Percentiles rank a stretch among this genome's conserved stretches.
These are phyloP conservation scores for Abrostola tripartita DNA, from an alignment of 2,888 invertebrate genomes.

Conservation along the genomic window DNA sequence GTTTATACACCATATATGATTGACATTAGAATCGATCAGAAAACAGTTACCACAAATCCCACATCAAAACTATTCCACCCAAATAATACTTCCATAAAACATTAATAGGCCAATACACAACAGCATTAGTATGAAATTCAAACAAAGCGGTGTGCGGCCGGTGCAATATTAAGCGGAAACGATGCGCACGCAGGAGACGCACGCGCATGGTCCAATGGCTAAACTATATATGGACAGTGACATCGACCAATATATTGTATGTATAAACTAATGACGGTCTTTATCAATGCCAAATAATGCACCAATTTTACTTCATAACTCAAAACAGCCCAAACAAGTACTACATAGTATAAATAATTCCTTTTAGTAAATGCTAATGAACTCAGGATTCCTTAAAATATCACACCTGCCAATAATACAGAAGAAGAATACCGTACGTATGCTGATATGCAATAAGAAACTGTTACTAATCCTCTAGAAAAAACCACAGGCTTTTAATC, in stretches of 20 bases:
- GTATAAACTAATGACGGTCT: constrained; percentile 22
- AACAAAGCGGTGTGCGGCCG: constrained; percentile 73
- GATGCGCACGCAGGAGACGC: constrained; percentile 60
- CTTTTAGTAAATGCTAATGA: too few relatives aligned
- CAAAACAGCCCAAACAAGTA: neutral
- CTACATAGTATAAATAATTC: too few relatives aligned
- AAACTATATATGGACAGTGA: constrained; percentile 52
- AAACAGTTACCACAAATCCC: too few relatives aligned
- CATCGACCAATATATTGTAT: constrained; percentile 44
- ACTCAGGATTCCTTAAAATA: too few relatives aligned
- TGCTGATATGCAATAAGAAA: too few relatives aligned
- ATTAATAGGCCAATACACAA: constrained; percentile 50
- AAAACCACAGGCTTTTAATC: too few relatives aligned
- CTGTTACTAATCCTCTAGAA: too few relatives aligned
- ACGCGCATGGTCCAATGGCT: constrained; percentile 39
- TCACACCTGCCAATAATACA: too few relatives aligned
- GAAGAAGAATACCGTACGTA: too few relatives aligned
- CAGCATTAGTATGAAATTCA: constrained; percentile 61
- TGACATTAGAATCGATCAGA: too few relatives aligned
- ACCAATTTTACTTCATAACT: neutral
- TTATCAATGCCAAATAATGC: neutral
- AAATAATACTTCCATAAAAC: constrained; percentile 13
- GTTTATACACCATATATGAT: too few relatives aligned
- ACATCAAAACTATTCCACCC: neutral
- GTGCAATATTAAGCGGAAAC: constrained; percentile 79